Conservation (phyloP, 2,888 invertebrate species). For the Anorthoa munda region DNA sequence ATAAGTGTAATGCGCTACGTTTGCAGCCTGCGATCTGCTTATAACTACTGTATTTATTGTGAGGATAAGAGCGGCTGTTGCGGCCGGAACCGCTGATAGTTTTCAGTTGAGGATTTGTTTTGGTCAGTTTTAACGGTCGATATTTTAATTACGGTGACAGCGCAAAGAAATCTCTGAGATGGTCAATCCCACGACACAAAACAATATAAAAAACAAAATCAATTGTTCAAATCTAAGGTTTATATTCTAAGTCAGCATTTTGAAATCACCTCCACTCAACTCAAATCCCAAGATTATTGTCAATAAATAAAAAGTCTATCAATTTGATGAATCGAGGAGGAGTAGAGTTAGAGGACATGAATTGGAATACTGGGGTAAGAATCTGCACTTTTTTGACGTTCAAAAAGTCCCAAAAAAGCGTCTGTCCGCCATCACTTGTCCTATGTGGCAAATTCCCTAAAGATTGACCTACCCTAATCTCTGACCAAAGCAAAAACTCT, state of each 20-base stretch:
- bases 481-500: not conserved
- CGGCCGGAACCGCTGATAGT: conserved; percentile 6
- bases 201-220: too few relatives aligned
- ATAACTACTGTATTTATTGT: conserved; percentile 49
- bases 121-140: not conserved
- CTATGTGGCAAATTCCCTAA: not conserved
- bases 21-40: conserved; percentile 42
- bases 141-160: not conserved
- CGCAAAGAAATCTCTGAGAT: too few relatives aligned
- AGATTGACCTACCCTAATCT: not conserved
- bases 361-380: too few relatives aligned
- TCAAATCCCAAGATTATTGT: too few relatives aligned
- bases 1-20: conserved; percentile 51
- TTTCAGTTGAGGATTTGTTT: not conserved
- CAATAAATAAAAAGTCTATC: too few relatives aligned
- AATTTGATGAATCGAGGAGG: too few relatives aligned
- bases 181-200: too few relatives aligned
- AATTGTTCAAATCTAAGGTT: too few relatives aligned
- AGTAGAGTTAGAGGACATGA: too few relatives aligned
- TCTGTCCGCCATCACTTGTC: not conserved
- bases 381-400: not conserved
- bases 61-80: conserved; percentile 16
- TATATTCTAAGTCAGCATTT: too few relatives aligned
- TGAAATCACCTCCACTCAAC: too few relatives aligned
- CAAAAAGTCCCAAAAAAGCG: not conserved